phyloP scores from a whole-genome alignment of 2,797 vertebrate genomes.

The Galaxias olidus region DNA sequence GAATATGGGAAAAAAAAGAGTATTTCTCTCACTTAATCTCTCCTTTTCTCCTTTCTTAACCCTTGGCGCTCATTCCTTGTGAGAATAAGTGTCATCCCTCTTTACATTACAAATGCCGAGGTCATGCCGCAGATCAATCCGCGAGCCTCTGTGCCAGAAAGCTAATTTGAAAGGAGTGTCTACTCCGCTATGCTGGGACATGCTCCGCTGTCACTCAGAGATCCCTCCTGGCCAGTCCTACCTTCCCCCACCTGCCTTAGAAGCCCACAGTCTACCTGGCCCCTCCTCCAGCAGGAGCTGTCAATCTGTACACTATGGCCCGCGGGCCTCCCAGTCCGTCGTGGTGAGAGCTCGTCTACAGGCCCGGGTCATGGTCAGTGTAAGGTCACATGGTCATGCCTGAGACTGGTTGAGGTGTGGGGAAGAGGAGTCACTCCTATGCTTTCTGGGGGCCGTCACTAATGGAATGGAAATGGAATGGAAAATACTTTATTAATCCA shows the following conservation, averaged over 20 bases:
- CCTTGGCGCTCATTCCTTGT: conserved; percentile 39
- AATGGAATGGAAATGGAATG: no score
- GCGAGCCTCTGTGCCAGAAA: conserved; percentile 40
- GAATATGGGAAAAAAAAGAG: neutral
- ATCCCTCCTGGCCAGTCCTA: conserved; percentile 22
- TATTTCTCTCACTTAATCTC: conserved; percentile 20
- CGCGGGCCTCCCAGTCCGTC: conserved; percentile 9
- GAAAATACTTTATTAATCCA: no score
- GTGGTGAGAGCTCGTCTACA: neutral
- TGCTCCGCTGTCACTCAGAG: conserved; percentile 44
- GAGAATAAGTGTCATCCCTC: conserved; percentile 54
- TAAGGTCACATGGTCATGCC: conserved; percentile 23
- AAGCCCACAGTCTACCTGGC: conserved; percentile 16
- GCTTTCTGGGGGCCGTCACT: no score
- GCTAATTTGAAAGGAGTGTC: conserved; percentile 51
- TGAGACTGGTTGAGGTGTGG: no score
- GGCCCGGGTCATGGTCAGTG: conserved; percentile 34
- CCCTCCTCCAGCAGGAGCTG: conserved; percentile 20
- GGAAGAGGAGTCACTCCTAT: no score
- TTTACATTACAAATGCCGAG: conserved; percentile 40
- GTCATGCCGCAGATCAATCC: conserved; percentile 49
- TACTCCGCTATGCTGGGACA: conserved; percentile 36
- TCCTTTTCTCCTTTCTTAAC: conserved; percentile 15
- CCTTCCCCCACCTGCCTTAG: conserved; percentile 39
- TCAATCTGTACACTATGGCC: neutral